Conservation (phyloP, 2,113 vertebrate genomes). For the Dromaius novaehollandiae region DNA sequence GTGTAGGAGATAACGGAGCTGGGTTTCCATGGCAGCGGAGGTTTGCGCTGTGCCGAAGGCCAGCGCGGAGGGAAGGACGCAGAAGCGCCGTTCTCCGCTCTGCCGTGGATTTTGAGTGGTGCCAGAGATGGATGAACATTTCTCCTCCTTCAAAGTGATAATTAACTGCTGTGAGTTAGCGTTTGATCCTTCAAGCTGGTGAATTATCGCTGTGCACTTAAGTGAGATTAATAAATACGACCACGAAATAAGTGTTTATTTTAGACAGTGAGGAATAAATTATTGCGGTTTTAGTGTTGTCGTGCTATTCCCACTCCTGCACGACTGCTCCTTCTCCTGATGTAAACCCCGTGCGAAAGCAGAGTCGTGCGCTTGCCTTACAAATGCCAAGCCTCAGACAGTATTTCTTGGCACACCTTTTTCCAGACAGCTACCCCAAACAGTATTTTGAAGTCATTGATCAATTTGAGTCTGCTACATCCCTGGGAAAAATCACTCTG, state of each 20-base stretch:
- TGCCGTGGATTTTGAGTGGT: neutral
- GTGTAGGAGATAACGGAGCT: neutral
- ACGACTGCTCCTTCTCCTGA: neutral
- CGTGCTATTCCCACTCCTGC: neutral
- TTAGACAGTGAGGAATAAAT: constrained; percentile 16
- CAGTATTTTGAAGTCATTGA: neutral
- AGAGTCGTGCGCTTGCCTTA: constrained; percentile 12
- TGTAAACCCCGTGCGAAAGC: neutral
- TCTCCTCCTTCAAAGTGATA: constrained; percentile 12
- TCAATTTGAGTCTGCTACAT: neutral
- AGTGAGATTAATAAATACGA: constrained; percentile 53
- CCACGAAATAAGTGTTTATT: constrained; percentile 25
- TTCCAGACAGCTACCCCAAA: neutral
- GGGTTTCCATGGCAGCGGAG: neutral
- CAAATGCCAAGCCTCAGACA: constrained; percentile 18
- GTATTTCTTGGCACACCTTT: constrained; percentile 11
- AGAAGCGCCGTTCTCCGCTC: neutral
- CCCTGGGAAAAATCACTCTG: neutral
- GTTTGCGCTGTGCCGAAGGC: neutral
- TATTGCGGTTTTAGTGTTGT: neutral
- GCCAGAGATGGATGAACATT: neutral
- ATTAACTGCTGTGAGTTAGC: constrained; percentile 15
- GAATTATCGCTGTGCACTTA: constrained; percentile 8
- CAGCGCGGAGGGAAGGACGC: neutral
- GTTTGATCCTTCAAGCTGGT: neutral